Evolutionary conservation across 92 coral and sea anemone genomes (phyloP).

Genomic region (Muricea muricata): DNA sequence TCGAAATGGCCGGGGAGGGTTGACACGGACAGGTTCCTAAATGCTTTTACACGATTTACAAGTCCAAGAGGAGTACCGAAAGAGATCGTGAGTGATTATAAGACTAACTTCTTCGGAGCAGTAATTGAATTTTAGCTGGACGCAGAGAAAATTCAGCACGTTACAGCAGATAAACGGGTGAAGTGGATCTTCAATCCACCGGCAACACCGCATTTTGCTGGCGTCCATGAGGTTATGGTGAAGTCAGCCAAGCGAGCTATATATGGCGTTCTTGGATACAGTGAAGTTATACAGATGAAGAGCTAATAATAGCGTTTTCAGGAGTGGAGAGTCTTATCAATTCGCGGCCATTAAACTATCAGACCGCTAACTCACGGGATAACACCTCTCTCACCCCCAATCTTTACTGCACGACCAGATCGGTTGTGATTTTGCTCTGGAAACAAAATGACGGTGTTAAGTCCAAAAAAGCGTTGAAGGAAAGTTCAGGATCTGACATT

Average conservation of each 20-base stretch:
- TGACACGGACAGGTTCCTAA: slow-evolving; percentile 70
- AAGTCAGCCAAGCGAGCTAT: too few relatives aligned
- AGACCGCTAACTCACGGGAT: slow-evolving; percentile 26
- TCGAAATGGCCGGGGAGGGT: slow-evolving; percentile 60
- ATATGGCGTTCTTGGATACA: slow-evolving; percentile 4
- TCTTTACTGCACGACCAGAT: not conserved
- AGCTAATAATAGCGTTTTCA: slow-evolving; percentile 9
- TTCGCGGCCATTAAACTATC: slow-evolving; percentile 34
- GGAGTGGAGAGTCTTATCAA: not conserved
- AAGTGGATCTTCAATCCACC: too few relatives aligned
- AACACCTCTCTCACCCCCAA: slow-evolving; percentile 11
- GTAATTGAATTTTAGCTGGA: slow-evolving; percentile 71
- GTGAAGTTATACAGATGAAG: slow-evolving; percentile 9
- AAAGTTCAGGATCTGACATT: too few relatives aligned
- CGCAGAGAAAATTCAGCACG: slow-evolving; percentile 52
- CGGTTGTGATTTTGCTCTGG: slow-evolving; percentile 10
- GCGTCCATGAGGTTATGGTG: slow-evolving; percentile 15
- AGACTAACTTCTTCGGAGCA: slow-evolving; percentile 64
- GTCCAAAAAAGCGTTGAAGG: not conserved
- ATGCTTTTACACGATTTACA: too few relatives aligned
- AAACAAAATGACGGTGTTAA: not conserved
- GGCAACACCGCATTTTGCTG: slow-evolving; percentile 14
- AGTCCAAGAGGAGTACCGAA: slow-evolving; percentile 63
- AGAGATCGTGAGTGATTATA: slow-evolving; percentile 58
- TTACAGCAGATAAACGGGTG: slow-evolving; percentile 17